Conservation (phyloP, 2,797 vertebrate genomes). For the Falco columbarius region DNA sequence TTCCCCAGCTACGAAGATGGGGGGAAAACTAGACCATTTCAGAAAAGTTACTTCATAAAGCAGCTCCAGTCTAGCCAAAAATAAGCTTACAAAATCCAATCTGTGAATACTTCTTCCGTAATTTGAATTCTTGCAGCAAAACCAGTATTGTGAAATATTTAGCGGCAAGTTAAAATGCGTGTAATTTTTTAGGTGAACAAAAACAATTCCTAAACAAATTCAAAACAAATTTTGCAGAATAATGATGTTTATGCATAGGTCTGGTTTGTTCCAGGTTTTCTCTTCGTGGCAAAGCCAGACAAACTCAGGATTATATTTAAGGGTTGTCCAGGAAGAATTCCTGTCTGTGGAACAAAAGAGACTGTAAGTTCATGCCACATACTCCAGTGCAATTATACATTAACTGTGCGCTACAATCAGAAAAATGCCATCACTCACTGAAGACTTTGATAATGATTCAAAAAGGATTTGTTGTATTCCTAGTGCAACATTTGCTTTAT, state of each 20-base stretch:
- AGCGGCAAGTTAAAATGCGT: not conserved
- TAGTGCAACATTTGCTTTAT: not conserved
- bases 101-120: not conserved
- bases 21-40: not conserved
- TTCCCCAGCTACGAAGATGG: not conserved
- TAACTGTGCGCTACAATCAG: not conserved
- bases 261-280: constrained; percentile 86
- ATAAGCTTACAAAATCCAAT: not conserved
- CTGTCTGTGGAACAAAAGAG: constrained; percentile 85
- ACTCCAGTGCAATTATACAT: not conserved
- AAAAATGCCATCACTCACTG: not conserved
- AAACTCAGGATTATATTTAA: constrained; percentile 82
- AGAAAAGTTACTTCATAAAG: not conserved
- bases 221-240: not conserved
- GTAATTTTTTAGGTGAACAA: not conserved
- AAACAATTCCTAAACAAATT: not conserved
- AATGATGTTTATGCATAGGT: not conserved
- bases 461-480: not conserved
- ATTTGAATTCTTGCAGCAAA: not conserved
- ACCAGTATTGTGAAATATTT: not conserved
- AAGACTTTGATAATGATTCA: not conserved
- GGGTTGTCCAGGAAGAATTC: constrained; percentile 82
- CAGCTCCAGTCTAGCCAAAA: not conserved
- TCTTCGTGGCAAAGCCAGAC: constrained; percentile 84
- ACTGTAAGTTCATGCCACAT: constrained; percentile 80